Evolutionary conservation across 2,797 vertebrate species (phyloP), one percentile per base, ranked within the genome.

Genomic region (Gambelia wislizenii): DNA sequence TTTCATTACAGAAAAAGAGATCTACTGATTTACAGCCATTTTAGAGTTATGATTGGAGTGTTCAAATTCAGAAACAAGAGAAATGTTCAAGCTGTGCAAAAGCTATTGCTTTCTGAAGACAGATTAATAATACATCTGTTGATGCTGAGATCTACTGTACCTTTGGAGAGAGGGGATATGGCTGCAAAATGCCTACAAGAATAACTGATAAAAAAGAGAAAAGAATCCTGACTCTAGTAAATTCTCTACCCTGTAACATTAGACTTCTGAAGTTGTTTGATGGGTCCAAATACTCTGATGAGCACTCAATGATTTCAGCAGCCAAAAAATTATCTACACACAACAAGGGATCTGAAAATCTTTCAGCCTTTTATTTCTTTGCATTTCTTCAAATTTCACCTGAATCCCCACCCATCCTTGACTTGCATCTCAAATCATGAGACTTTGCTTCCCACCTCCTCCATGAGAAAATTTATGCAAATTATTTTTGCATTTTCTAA

Each of bases 61-160:
- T 75, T 95, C 59, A 90, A 91, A 93, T 91, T 91, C 91, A 52
- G 20, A 67, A 92, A 87, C 6, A 44, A 0, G 1, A 93, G 90
- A 85, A 90, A 93, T 79, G 82, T 13, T 87, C 87, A 91, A 93
- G 90, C 30, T 39, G 91, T 14, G 77, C 47, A 91, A 92, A 92
- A 92, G 54, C 0, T 61, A 92, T 10, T 91, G 87, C 87, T 95
- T 95, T 94, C 59, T 86, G 90, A 94, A 94, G 85, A 79, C 90
- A 92, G 89, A 94, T 96, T 93, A 97, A 96, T 94, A 96, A 96
- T 92, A 92, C 74, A 94, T 93, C 87, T 95, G 74, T 85, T 93
- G 90, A 54, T 90, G 91, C 36, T 77, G 92, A 94, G 81, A 91
- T 64, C 49, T 0, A 16, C 85, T 93, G 89, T 91, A 30, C 84